A percentile compares a stretch with the other conserved stretches of the same genome.
Evolutionary conservation across 1,140 invertebrate species (phyloP).

Genomic region (Stegodyphus mimosarum): DNA sequence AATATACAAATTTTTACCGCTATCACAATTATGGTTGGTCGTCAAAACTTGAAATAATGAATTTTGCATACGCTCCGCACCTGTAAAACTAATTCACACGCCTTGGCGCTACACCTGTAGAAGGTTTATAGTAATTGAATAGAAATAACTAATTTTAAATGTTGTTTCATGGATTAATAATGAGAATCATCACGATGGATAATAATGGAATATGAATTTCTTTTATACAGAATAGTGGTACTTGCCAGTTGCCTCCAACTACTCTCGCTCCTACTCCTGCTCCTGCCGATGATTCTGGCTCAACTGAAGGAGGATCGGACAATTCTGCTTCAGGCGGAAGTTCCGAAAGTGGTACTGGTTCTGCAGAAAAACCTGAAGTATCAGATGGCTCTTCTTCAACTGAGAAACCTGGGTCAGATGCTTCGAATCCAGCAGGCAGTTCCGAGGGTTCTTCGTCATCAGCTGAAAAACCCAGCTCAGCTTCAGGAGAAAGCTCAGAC

Average conservation of each 20-base stretch:
- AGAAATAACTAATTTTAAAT: not conserved
- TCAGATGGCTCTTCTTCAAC: no score
- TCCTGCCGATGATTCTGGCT: not conserved
- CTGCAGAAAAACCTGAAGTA: no score
- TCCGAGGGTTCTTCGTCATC: not conserved
- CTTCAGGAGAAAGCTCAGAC: no score
- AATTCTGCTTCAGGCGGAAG: not conserved
- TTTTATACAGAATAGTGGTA: conserved; percentile 13
- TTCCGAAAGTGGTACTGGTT: no score
- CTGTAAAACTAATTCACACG: no score
- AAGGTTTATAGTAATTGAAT: not conserved
- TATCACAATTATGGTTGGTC: no score
- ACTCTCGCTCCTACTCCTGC: conserved; percentile 1
- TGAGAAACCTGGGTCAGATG: not conserved
- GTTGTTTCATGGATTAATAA: not conserved
- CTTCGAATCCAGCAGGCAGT: not conserved
- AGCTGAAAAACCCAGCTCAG: no score
- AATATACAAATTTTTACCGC: no score
- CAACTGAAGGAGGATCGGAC: not conserved
- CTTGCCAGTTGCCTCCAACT: conserved; percentile 24
- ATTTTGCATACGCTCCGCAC: no score
- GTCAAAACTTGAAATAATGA: no score
- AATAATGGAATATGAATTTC: not conserved
- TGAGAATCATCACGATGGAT: not conserved
- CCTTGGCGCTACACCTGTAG: not conserved